Conservation (phyloP, 64 coral and sea anemone genomes). For the Anthopleura sola region DNA sequence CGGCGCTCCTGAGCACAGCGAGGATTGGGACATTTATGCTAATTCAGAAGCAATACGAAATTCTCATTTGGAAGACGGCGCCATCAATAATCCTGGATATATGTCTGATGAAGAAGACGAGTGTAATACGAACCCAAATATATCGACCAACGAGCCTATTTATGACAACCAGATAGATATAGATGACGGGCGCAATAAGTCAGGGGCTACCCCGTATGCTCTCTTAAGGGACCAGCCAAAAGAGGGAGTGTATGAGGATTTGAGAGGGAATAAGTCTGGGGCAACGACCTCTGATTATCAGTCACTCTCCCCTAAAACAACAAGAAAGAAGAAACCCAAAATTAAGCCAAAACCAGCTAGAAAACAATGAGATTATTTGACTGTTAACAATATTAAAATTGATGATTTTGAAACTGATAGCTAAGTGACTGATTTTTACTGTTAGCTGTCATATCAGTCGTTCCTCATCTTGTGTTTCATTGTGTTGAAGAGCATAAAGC, state of each 20-base stretch:
- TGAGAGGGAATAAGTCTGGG: neutral
- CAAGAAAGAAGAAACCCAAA: slow-evolving; percentile 4
- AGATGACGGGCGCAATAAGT: neutral
- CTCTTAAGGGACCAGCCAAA: neutral
- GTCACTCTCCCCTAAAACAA: neutral
- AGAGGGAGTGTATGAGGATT: neutral
- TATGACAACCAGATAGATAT: slow-evolving; percentile 7
- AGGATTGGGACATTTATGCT: neutral
- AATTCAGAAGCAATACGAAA: slow-evolving; percentile 4
- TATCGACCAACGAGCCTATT: neutral
- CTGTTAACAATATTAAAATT: neutral
- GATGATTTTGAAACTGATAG: neutral
- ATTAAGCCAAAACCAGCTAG: neutral
- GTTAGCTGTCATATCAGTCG: no score
- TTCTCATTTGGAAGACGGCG: neutral
- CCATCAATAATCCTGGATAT: neutral
- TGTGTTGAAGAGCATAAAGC: no score
- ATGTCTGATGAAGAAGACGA: neutral
- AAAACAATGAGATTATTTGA: neutral
- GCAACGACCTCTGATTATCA: neutral
- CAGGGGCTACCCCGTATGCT: neutral
- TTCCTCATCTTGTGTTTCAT: no score
- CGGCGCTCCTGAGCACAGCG: neutral
- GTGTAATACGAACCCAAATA: neutral
- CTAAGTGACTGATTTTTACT: no score